Evolutionary conservation across 2,888 invertebrate species (phyloP), one percentile per base, ranked within the genome.

Genomic region (Embidobia sp.): DNA sequence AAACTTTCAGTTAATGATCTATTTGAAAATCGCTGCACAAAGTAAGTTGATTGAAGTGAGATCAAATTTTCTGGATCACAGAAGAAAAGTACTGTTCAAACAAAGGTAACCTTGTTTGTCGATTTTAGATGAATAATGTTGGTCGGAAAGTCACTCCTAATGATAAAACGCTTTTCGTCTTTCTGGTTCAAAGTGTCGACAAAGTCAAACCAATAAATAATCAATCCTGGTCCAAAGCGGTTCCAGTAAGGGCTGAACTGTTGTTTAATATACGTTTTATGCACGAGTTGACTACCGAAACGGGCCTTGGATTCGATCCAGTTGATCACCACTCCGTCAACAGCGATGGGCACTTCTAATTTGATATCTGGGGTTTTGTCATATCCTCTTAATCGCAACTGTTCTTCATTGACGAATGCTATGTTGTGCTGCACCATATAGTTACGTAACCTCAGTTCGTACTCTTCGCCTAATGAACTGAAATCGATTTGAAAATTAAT

Each of bases 231-330:
- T 1, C 98, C 98, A 92, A 97, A 98, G 85, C 97, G 94, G 88
- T 97, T 98, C 94, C 95, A 96, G 85, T 98, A 98, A 88, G 97
- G 96, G 80, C 93, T 91, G 83, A 96, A 93, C 87, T 98, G 98
- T 80, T 96, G 95, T 83, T 94, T 94, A 55, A 96, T 91, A 89
- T 97, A 96, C 7, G 92, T 93, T 40, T 93, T 92, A 89, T 98
- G 98, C 61, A 94, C 93, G 82, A 94, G 93, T 79, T 93, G 92
- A 90, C 96, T 96, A 1, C 96, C 98, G 91, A 98, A 98, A n/a
- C 95, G 92, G 0, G 98, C 98, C 90, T 98, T 98, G 83, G 98
- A 97, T 90, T 98, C 98, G 73, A 98, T 96, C 98, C 98, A 98
- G 88, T 97, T 96, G 0, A 98, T 92, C 18, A 98, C 93, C 83